Percentiles rank a stretch among this genome's conserved stretches.
phyloP scores from a whole-genome alignment of 2,888 invertebrate species.

The Gortyna flavago region DNA sequence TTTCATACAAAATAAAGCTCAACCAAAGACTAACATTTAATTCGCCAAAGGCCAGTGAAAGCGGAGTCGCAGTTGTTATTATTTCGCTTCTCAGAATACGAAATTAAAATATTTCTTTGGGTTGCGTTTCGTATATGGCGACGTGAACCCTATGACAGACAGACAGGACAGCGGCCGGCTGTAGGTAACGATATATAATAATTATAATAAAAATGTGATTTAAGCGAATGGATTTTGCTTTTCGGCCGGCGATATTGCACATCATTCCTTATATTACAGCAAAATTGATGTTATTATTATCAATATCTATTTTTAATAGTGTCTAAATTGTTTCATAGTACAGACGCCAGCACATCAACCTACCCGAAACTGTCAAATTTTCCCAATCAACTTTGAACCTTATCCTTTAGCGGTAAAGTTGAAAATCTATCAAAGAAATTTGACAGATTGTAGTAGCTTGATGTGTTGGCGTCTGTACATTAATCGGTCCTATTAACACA shows the following conservation, averaged over 20 bases:
- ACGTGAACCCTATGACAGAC: conserved; percentile 55
- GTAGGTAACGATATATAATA: conserved; percentile 38
- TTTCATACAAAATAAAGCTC: conserved; percentile 24
- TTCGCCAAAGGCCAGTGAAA: conserved; percentile 32
- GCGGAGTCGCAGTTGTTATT: conserved; percentile 44
- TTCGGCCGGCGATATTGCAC: neutral
- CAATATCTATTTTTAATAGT: conserved; percentile 26
- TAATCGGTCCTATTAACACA: conserved; percentile 27
- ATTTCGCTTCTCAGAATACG: conserved; percentile 57
- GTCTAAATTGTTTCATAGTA: conserved; percentile 15
- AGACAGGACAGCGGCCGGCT: conserved; percentile 48
- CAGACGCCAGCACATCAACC: too few relatives aligned
- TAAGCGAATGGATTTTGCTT: conserved; percentile 20
- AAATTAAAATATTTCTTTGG: conserved; percentile 59
- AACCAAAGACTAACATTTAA: conserved; percentile 23
- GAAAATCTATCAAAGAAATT: too few relatives aligned
- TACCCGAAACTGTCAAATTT: too few relatives aligned
- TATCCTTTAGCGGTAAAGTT: too few relatives aligned
- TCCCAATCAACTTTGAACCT: too few relatives aligned
- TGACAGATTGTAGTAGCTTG: too few relatives aligned
- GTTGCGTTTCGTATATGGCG: conserved; percentile 52
- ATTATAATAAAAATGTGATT: conserved; percentile 3
- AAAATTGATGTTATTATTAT: conserved; percentile 5
- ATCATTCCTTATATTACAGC: neutral
- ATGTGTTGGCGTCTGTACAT: too few relatives aligned